A percentile compares a stretch with the other conserved stretches of the same genome.
phyloP scores from a whole-genome alignment of 2,888 invertebrate species.

The Synergus umbraculus region DNA sequence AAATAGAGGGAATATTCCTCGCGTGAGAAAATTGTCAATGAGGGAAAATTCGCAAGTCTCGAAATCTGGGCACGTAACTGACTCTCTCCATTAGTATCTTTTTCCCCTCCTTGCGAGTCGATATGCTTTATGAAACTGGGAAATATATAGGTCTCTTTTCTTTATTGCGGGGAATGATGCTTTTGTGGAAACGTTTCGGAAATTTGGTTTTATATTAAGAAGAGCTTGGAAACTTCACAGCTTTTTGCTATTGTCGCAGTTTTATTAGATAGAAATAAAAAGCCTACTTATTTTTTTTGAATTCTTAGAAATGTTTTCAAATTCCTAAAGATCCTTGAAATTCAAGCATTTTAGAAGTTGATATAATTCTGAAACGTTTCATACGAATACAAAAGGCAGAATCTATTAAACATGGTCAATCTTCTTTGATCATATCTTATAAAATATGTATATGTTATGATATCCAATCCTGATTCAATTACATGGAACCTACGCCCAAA shows the following conservation, averaged over 20 bases:
- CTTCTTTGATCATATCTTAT: too few species aligned
- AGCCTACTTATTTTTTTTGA: too few species aligned
- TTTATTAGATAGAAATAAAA: too few species aligned
- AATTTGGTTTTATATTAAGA: constrained; percentile 8
- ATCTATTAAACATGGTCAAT: too few species aligned
- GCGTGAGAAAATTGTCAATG: constrained; percentile 31
- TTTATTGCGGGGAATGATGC: not conserved
- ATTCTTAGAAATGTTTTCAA: too few species aligned
- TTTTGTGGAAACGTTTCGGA: not conserved
- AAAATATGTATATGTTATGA: too few species aligned
- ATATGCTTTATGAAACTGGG: constrained; percentile 24
- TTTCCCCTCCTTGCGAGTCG: constrained; percentile 15
- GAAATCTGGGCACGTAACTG: constrained; percentile 34
- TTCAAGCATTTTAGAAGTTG: too few species aligned
- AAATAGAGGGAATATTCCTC: constrained; percentile 27
- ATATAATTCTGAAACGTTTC: too few species aligned
- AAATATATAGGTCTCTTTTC: not conserved
- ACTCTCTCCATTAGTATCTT: constrained; percentile 31
- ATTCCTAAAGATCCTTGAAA: too few species aligned
- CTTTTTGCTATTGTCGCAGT: too few species aligned
- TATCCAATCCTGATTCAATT: not conserved
- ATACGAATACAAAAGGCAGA: too few species aligned
- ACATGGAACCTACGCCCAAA: not conserved
- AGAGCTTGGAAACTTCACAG: not conserved
- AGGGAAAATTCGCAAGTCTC: not conserved